Base-by-base conservation (phyloP, 2,797 vertebrate species). In the Siniperca scherzeri region DNA sequence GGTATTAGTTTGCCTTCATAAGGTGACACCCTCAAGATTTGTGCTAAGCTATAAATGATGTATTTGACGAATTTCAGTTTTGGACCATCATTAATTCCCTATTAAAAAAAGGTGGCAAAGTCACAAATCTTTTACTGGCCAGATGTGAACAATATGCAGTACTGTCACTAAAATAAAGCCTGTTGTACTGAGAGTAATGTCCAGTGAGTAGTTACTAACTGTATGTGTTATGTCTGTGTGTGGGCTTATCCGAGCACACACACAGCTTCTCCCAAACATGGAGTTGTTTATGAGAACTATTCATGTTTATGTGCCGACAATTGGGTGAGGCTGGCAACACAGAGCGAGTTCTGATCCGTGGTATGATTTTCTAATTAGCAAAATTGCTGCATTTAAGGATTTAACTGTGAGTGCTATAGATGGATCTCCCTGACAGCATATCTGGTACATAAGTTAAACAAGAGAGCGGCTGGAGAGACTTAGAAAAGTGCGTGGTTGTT, bases 231-330 rank as follows among this genome's bases (percentile, higher is more conserved):
- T 33, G 59, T 90, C 82, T 92, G 88, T 86, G 94, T 95, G 93
- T 92, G 94, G 90, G 88, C 91, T 74, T 44, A 77, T 78, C 74
- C 70, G 16, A 79, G 36, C 85, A 25, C 77, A 59, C 74, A 17
- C 83, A 69, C 52, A 65, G 74, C 65, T 64, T 81, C 76, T 85
- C 85, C 92, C 90, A 90, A 94, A 94, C 84, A 90, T 78, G 82
- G 90, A 93, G 80, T 94, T 94, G 92, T 95, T 95, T 95, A 94
- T 83, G 91, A 87, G 92, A 91, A 61, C 81, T 77, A 82, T 87
- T 89, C 87, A 80, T 91, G 88, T 94, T 94, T 93, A 93, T 91
- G 90, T 92, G 85, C 81, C 74, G 88, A 90, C 90, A 92, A 90
- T 88, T 85, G 83, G 89, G 81, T 84, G 86, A 88, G 77, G 86